Evolutionary conservation across 1,140 invertebrate genomes (phyloP).

Genomic region (Fopius arisanus): DNA sequence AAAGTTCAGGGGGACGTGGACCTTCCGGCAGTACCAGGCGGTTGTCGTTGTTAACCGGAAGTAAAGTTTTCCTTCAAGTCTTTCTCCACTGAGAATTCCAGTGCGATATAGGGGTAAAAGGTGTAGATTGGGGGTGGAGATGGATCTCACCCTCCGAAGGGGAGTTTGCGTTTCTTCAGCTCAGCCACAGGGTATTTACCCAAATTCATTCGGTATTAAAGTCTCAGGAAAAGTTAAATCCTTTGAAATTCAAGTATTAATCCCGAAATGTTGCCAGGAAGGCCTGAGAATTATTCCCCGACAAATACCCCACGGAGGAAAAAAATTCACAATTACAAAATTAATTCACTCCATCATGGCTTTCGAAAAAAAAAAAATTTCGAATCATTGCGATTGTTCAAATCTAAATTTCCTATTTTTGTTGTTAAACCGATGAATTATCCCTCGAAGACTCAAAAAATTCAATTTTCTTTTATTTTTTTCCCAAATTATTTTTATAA

Average conservation of each 20-base stretch:
- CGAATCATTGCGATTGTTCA: too few species aligned
- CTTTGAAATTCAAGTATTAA: slow-evolving; percentile 4
- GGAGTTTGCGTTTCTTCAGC: slow-evolving; percentile 28
- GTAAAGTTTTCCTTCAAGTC: slow-evolving; percentile 22
- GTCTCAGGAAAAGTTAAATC: slow-evolving; percentile 28
- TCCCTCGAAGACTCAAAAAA: too few species aligned
- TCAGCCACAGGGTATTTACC: slow-evolving; percentile 32
- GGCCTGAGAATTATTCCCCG: background rate
- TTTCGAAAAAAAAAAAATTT: too few species aligned
- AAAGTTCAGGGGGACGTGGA: slow-evolving; percentile 10
- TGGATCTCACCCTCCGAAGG: too few species aligned
- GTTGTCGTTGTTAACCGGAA: slow-evolving; percentile 19
- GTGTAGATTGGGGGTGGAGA: background rate
- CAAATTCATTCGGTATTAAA: slow-evolving; percentile 34
- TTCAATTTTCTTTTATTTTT: too few species aligned
- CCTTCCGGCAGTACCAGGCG: slow-evolving; percentile 6
- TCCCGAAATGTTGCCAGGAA: background rate
- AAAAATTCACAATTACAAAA: too few species aligned
- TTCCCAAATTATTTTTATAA: too few species aligned
- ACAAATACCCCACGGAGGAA: background rate
- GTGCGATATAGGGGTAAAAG: slow-evolving; percentile 21
- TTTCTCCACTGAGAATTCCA: slow-evolving; percentile 21
- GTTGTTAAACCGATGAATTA: too few species aligned
- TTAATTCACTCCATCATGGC: too few species aligned
- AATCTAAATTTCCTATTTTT: too few species aligned